phyloP scores from a whole-genome alignment of 2,888 invertebrate species.

The Ptilodon capucinus region DNA sequence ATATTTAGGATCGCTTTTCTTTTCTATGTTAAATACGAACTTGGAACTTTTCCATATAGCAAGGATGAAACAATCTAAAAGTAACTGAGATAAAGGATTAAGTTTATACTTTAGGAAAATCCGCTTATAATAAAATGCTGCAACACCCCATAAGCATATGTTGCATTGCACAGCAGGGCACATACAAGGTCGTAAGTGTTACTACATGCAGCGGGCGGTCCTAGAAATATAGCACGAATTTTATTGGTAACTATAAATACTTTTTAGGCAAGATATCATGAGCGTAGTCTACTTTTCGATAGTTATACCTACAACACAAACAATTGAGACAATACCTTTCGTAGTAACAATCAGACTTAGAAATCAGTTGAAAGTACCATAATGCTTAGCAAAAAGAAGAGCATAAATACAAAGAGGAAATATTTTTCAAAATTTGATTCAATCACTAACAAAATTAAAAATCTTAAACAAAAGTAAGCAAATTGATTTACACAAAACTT shows the following conservation, averaged over 20 bases:
- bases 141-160: background rate
- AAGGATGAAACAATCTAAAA: background rate
- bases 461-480: background rate
- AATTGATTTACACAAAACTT: background rate
- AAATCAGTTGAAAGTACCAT: no score
- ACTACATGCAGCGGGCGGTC: constrained; percentile 1
- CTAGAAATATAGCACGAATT: background rate
- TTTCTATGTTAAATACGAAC: no score
- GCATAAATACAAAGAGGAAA: background rate
- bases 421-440: background rate
- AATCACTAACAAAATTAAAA: background rate
- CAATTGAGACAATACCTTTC: no score
- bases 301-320: no score
- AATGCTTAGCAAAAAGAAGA: no score
- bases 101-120: background rate
- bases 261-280: background rate
- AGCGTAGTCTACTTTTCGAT: no score
- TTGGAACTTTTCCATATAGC: background rate
- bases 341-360: no score
- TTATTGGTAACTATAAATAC: background rate
- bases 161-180: constrained; percentile 9
- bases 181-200: constrained; percentile 13
- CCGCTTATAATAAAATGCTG: background rate
- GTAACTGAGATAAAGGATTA: background rate
- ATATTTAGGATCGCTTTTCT: no score